Conservation (phyloP, 2,113 vertebrate species). For the Scortum barcoo region DNA sequence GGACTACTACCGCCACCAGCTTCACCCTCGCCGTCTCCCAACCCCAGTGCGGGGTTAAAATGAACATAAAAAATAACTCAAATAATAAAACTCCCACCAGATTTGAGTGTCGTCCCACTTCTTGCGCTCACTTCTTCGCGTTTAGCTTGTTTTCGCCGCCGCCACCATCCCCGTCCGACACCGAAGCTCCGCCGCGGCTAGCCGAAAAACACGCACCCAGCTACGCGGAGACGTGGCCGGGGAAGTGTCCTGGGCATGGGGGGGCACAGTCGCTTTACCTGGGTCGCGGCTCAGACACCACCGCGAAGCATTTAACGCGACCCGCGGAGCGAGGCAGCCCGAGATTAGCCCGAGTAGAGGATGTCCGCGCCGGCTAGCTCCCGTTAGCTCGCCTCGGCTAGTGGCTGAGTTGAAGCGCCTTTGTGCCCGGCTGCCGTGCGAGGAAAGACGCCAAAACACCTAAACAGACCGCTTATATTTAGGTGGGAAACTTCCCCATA, state of each 20-base stretch:
- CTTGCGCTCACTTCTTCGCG: conserved; percentile 38
- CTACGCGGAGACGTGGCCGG: neutral
- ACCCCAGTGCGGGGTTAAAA: conserved; percentile 34
- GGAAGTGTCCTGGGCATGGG: conserved; percentile 37
- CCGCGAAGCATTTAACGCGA: neutral
- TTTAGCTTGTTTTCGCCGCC: conserved; percentile 63
- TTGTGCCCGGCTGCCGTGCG: conserved; percentile 62
- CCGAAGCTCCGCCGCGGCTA: conserved; percentile 52
- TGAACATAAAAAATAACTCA: conserved; percentile 18
- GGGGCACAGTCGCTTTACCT: neutral
- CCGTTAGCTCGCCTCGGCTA: conserved; percentile 64
- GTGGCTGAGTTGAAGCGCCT: conserved; percentile 61
- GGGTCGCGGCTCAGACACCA: neutral
- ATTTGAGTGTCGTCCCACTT: conserved; percentile 50
- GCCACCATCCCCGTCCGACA: conserved; percentile 47
- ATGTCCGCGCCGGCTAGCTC: conserved; percentile 65
- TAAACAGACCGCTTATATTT: neutral
- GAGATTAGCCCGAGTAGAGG: conserved; percentile 52
- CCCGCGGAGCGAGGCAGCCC: conserved; percentile 29
- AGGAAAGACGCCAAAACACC: conserved; percentile 20
- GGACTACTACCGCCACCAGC: conserved; percentile 28
- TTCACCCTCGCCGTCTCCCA: conserved; percentile 40
- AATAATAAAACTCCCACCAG: conserved; percentile 46
- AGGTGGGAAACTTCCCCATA: conserved; percentile 17
- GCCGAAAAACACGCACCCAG: conserved; percentile 28